Evolutionary conservation across 2,797 vertebrate species (phyloP), one percentile per base, ranked within the genome.

Genomic region (Onychomys torridus): DNA sequence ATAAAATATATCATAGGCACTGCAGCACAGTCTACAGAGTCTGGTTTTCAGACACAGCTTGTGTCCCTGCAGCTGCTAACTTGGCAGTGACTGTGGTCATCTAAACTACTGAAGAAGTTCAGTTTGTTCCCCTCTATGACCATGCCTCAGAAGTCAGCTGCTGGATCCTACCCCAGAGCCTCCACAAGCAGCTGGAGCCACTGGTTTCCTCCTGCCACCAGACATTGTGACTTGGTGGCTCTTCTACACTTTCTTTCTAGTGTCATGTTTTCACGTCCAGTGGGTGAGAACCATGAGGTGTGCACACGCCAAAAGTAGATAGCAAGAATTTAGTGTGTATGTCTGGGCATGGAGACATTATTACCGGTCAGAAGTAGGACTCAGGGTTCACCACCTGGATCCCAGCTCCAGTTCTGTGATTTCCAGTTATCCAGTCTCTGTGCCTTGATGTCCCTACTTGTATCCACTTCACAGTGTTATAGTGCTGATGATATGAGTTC

Each of bases 41-140:
- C 40, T 57, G 89, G n/a, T 29, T 97, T 69, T 78, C 78, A 89
- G 86, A 79, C 67, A 85, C 5, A 77, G 67, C 59, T 46, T 78
- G 14, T n/a, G 0, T 76, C 34, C 37, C 65, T 52, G 16, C 43
- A 14, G 14, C 21, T 65, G 2, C 23, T 85, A 71, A 81, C 46
- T 75, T 40, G 37, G 27, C 1, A 37, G 43, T 71, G 29, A 57
- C 71, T 78, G 40, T 3, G 32, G 17, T 78, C 67, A 86, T 55
- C 81, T n/a, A 85, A 82, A 57, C 14, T 55, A 0, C 10, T 69
- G 55, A 95, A 87, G 65, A 95, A 85, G 13, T 23, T 67, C 12
- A 6, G 0, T 65, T 46, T 37, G 34, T 14, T 25, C 89, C 87
- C 71, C 49, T 52, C 43, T 75, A 32, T 3, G 46, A n/a, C 81